Percentiles rank a stretch among this genome's conserved stretches.
phyloP scores from a whole-genome alignment of 2,888 invertebrate genomes.

The Macrophya annulata region DNA sequence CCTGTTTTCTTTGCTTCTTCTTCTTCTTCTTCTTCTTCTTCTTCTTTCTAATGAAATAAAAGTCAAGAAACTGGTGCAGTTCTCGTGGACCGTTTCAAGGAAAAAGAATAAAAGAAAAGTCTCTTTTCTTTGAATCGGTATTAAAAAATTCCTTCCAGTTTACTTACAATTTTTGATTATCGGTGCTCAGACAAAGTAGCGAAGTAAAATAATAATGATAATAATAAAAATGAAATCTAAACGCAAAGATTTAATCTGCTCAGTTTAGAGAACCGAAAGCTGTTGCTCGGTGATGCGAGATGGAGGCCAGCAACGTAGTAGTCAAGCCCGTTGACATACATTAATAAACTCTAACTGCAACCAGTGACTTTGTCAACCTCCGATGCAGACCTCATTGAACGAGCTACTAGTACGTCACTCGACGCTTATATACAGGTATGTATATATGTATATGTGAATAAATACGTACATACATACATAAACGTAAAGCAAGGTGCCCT shows the following conservation, averaged over 20 bases:
- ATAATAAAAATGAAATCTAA: neutral
- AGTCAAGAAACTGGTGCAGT: too few relatives aligned
- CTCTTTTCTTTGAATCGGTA: neutral
- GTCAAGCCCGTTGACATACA: conserved; percentile 22
- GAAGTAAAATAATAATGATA: too few relatives aligned
- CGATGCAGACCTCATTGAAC: conserved; percentile 22
- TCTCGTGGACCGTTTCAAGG: neutral
- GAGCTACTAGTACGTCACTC: neutral
- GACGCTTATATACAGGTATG: neutral
- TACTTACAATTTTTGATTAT: neutral
- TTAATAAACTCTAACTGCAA: neutral
- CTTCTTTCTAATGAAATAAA: too few relatives aligned
- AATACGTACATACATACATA: too few relatives aligned
- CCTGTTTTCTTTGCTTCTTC: neutral
- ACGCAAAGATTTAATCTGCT: neutral
- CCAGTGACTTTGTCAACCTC: conserved; percentile 30
- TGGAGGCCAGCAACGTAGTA: neutral
- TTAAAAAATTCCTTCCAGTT: neutral
- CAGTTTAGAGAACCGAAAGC: conserved; percentile 16
- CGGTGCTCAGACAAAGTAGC: neutral
- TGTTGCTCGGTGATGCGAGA: conserved; percentile 26
- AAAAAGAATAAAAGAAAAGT: neutral
- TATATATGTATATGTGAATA: neutral
- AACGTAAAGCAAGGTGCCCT: neutral
- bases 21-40: neutral